These are phyloP conservation scores for Aurelia coerulea DNA, from an alignment of 30 jellyfish, hydroid and myxozoan species.

Conservation along the genomic window DNA sequence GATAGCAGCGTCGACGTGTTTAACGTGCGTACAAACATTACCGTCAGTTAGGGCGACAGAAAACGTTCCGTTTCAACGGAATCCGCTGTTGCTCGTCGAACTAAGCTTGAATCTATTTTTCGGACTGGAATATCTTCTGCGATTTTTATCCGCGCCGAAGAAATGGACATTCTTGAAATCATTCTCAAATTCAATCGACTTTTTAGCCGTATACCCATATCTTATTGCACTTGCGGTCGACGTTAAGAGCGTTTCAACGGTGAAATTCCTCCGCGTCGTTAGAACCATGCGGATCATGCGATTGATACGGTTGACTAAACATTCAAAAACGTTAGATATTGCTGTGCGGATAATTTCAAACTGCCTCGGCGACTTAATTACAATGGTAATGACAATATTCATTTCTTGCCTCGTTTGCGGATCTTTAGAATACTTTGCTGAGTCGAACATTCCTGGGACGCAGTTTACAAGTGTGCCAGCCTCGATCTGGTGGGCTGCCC, in stretches of 20 bases:
- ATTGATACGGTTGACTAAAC: slow-evolving; percentile 65
- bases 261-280: slow-evolving; percentile 57
- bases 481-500: slow-evolving; percentile 92
- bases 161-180: slow-evolving; percentile 48
- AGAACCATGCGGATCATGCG: slow-evolving; percentile 77
- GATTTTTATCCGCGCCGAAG: slow-evolving; percentile 74
- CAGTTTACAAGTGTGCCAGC: slow-evolving; percentile 75
- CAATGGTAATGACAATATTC: slow-evolving; percentile 57
- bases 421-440: slow-evolving; percentile 63
- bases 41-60: slow-evolving; percentile 23
- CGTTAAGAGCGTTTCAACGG: slow-evolving; percentile 29
- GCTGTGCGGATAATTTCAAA: slow-evolving; percentile 61
- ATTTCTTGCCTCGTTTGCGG: slow-evolving; percentile 66
- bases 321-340: slow-evolving; percentile 58
- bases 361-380: slow-evolving; percentile 56
- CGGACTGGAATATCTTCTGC: slow-evolving; percentile 50
- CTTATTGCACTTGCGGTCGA: slow-evolving; percentile 54
- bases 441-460: slow-evolving; percentile 38
- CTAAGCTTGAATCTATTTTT: slow-evolving; percentile 64
- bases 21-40: slow-evolving; percentile 72
- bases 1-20: slow-evolving; percentile 53
- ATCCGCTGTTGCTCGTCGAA: slow-evolving; percentile 69
- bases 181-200: slow-evolving; percentile 60
- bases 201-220: slow-evolving; percentile 78
- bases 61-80: not conserved